Evolutionary conservation across 2,113 vertebrate genomes (phyloP).

Genomic region (Eublepharis macularius): DNA sequence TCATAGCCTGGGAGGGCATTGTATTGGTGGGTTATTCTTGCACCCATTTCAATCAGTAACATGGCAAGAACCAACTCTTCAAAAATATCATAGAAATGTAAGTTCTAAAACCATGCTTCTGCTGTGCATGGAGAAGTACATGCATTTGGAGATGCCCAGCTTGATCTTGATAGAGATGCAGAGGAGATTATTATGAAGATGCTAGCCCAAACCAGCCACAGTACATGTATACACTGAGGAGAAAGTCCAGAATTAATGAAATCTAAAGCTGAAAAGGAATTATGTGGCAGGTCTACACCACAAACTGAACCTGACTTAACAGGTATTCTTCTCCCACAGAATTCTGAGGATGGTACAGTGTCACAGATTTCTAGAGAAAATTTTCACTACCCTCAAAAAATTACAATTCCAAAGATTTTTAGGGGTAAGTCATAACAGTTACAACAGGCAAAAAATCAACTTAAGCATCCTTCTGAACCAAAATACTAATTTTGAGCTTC

Average conservation of each 20-base stretch:
- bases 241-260: no score
- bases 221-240: no score
- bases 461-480: neutral
- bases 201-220: neutral
- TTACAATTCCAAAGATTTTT: neutral
- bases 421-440: neutral
- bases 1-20: no score
- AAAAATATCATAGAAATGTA: neutral
- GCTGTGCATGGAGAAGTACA: neutral
- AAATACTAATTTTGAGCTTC: neutral
- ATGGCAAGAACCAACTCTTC: neutral
- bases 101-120: neutral
- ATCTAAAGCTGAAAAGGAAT: neutral
- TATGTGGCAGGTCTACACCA: neutral
- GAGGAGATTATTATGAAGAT: neutral
- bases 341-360: neutral
- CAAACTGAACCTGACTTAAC: neutral
- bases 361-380: neutral
- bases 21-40: no score
- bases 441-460: neutral
- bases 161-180: neutral
- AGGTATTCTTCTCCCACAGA: neutral
- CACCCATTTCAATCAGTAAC: no score
- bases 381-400: neutral
- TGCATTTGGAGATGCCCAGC: neutral